Base-by-base conservation (phyloP, 1,140 invertebrate genomes). In the Cyclina sinensis region DNA sequence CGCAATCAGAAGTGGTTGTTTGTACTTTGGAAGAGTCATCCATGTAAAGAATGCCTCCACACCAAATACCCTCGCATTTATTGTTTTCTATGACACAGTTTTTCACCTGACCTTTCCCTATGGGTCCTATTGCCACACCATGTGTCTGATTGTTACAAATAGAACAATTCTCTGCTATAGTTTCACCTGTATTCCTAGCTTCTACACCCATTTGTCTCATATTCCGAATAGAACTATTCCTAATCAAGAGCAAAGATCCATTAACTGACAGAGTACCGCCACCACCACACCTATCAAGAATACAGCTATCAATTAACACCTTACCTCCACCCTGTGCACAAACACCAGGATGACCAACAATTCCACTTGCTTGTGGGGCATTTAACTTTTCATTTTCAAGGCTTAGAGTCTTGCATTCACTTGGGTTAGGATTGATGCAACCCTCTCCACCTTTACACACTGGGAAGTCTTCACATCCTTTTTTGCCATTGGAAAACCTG, bases 71-170 rank as follows among this genome's bases (percentile, higher is more conserved):
- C 39, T 80, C 78, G 5, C 51, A 1, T 39, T 37, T 43, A 48
- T 80, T 80, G 27, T 32, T 37, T 35, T 62, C n/a, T 37, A 80
- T 80, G 18, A 48, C 21, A 59, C 54, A 57, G 12, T 39, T 39
- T 32, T 12, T 57, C 14, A 80, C 51, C 7, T 21, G 2, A 7
- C 78, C 78, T 39, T 21, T 54, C 2, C 78, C 78, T 24, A 12
- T 57, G 0, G 78, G 78, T 37, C 78, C 78, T 54, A 80, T 80
- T 1, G 30, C 78, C 27, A 80, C 46, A 11, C 78, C 78, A 37
- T 80, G 78, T 18, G 32, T 35, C 37, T 80, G 78, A 59, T 80
- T 80, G 32, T 80, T 14, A 54, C 24, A 24, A 59, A 80, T 80
- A 14, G 32, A 39, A 59, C 78, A 80, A 37, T 62, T 59, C 16